Conservation (phyloP, 2,113 vertebrate species). For the Anser cygnoides region DNA sequence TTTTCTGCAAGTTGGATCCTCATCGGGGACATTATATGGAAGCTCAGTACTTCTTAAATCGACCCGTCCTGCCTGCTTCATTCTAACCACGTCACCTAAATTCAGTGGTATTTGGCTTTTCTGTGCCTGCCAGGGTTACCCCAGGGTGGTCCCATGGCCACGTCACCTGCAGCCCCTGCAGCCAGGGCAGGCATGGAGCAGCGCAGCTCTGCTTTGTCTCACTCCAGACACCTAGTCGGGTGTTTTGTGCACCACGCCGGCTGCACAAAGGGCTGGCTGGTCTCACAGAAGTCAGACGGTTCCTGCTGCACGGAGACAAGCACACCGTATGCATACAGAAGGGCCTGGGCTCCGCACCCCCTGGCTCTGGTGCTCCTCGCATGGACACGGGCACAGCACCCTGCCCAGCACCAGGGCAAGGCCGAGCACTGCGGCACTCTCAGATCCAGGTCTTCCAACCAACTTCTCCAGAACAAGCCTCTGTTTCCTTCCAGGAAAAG, state of each 20-base stretch:
- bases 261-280: neutral
- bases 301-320: neutral
- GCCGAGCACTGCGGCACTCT: neutral
- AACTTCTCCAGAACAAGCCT: neutral
- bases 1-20: neutral
- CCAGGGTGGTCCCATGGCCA: neutral
- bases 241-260: neutral
- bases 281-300: neutral
- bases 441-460: neutral
- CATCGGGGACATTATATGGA: fast-evolving
- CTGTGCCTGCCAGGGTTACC: neutral
- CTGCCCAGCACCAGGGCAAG: neutral
- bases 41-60: fast-evolving
- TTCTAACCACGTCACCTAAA: fast-evolving
- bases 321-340: no score
- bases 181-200: fast-evolving
- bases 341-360: neutral
- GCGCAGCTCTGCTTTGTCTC: neutral
- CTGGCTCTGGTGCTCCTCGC: neutral
- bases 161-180: neutral
- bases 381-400: neutral
- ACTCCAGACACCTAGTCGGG: fast-evolving
- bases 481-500: neutral
- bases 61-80: neutral
- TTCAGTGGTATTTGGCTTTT: neutral